A percentile compares a stretch with the other conserved stretches of the same genome.
phyloP scores from a whole-genome alignment of 2,888 invertebrate species.

The Heliconius ismenius region DNA sequence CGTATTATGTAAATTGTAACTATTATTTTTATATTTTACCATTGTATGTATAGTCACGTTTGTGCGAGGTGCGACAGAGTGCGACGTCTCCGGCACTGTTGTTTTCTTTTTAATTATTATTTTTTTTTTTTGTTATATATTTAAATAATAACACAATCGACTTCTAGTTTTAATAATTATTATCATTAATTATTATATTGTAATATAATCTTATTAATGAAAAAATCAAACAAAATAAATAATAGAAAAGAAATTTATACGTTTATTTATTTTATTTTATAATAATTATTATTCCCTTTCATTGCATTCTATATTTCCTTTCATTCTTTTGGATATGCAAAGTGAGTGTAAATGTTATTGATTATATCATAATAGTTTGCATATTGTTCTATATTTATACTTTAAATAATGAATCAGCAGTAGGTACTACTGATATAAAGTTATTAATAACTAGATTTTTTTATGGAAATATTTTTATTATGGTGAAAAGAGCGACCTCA shows the following conservation, averaged over 20 bases:
- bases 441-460: too few species aligned
- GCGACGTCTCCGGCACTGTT: constrained; percentile 67
- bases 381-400: too few species aligned
- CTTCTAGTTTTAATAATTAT: constrained; percentile 82
- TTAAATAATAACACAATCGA: constrained; percentile 81
- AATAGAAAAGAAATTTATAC: constrained; percentile 71
- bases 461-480: too few species aligned
- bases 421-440: too few species aligned
- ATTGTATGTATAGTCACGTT: constrained; percentile 76
- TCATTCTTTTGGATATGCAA: too few species aligned
- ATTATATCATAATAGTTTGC: too few species aligned
- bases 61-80: constrained; percentile 66
- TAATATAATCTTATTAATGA: constrained; percentile 83
- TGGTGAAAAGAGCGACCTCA: too few species aligned
- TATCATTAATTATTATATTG: constrained; percentile 82
- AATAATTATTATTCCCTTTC: not conserved
- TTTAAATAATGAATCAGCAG: too few species aligned
- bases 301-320: too few species aligned
- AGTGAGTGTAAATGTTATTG: too few species aligned
- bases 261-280: constrained; percentile 48
- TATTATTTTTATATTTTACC: constrained; percentile 79
- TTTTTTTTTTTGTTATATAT: constrained; percentile 75
- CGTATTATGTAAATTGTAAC: constrained; percentile 81
- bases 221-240: constrained; percentile 81
- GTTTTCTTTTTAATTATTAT: constrained; percentile 64